Percentiles rank a stretch among this genome's conserved stretches.
Conservation (phyloP, 1,140 invertebrate genomes). For the Tetragnatha versicolor region DNA sequence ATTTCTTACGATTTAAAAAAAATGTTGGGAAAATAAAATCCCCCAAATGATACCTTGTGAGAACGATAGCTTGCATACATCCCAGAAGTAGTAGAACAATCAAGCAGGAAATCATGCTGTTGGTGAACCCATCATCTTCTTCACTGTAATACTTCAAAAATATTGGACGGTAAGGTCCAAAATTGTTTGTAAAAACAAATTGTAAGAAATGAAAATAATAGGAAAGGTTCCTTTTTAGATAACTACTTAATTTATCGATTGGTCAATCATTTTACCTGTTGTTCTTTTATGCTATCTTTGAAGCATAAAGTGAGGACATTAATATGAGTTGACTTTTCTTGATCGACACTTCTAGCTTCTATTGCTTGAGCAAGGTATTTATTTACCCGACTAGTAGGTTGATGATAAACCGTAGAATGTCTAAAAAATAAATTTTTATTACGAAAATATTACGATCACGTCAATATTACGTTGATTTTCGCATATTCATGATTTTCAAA, state of each 20-base stretch:
- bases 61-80: slow-evolving; percentile 63
- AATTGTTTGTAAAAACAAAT: neutral
- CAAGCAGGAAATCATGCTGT: slow-evolving; percentile 74
- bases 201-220: neutral
- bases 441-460: too few species aligned
- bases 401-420: slow-evolving; percentile 56
- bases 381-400: slow-evolving; percentile 76
- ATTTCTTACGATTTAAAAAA: too few species aligned
- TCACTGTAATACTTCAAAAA: slow-evolving; percentile 73
- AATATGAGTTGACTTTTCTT: slow-evolving; percentile 87
- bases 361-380: slow-evolving; percentile 90
- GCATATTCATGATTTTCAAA: too few species aligned
- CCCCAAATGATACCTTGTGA: slow-evolving; percentile 63
- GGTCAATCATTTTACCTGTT: too few species aligned
- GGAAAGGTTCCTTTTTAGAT: neutral
- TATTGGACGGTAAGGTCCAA: neutral
- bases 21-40: too few species aligned
- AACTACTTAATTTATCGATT: neutral
- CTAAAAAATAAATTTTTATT: slow-evolving; percentile 45
- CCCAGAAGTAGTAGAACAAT: slow-evolving; percentile 67
- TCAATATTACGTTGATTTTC: too few species aligned
- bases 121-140: slow-evolving; percentile 75
- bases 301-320: slow-evolving; percentile 84
- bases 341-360: slow-evolving; percentile 85
- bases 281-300: slow-evolving; percentile 81